These are phyloP conservation scores for Diarsia mendica DNA, from an alignment of 2,888 invertebrate species.

Conservation along the genomic window DNA sequence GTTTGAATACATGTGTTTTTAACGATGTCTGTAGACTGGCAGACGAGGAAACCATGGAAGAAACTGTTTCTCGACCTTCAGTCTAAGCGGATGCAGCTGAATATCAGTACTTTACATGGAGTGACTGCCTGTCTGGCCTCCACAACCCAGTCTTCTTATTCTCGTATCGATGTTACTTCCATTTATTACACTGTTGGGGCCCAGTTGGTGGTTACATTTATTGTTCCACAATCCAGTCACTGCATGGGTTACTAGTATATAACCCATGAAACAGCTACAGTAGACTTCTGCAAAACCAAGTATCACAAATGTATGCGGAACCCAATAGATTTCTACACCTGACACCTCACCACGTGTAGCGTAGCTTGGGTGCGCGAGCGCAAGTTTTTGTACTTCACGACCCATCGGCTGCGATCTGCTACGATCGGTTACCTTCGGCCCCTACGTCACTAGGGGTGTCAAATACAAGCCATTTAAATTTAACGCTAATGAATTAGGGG, in stretches of 20 bases:
- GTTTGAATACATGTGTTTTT: no score
- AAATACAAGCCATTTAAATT: slow-evolving; percentile 76
- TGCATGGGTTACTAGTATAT: neutral
- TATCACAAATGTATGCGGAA: slow-evolving; percentile 21
- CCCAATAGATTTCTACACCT: slow-evolving; percentile 45
- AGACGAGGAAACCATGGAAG: no score
- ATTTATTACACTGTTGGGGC: no score
- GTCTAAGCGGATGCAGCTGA: neutral
- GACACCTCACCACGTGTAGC: slow-evolving; percentile 59
- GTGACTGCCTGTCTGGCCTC: neutral
- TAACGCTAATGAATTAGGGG: slow-evolving; percentile 85
- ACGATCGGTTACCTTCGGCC: slow-evolving; percentile 61
- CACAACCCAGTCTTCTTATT: no score
- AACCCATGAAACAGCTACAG: neutral
- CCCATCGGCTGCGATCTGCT: slow-evolving; percentile 67
- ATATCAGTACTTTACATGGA: neutral
- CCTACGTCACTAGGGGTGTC: slow-evolving; percentile 71
- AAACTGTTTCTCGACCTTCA: neutral
- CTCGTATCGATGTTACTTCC: no score
- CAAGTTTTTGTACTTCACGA: slow-evolving; percentile 65
- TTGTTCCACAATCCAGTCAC: no score
- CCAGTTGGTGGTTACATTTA: no score
- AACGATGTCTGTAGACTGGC: neutral
- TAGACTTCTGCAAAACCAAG: neutral
- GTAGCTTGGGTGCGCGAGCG: slow-evolving; percentile 57